phyloP scores from a whole-genome alignment of 2,888 invertebrate species.

The Parochlus steinenii region DNA sequence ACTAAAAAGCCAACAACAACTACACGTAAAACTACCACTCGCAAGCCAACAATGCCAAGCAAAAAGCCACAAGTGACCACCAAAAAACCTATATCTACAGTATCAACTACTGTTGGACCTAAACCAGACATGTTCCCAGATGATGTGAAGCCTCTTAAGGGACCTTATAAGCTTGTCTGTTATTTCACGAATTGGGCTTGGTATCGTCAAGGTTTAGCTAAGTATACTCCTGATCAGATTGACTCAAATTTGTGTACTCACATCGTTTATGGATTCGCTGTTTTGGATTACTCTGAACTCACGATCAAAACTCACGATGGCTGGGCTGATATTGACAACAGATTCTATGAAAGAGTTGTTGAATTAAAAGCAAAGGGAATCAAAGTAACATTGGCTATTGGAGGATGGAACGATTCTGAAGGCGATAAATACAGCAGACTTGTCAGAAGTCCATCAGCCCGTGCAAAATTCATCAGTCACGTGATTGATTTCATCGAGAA shows the following conservation, averaged over 20 bases:
- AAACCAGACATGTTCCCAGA: slow-evolving; percentile 21
- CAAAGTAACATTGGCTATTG: slow-evolving; percentile 74
- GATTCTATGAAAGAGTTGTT: slow-evolving; percentile 70
- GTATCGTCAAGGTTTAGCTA: slow-evolving; percentile 68
- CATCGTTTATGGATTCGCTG: slow-evolving; percentile 84
- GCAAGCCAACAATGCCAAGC: slow-evolving; percentile 23
- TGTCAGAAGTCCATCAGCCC: slow-evolving; percentile 56
- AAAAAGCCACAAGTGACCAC: slow-evolving; percentile 20
- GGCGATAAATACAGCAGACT: slow-evolving; percentile 79
- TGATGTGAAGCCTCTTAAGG: slow-evolving; percentile 36
- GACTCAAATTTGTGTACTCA: slow-evolving; percentile 81
- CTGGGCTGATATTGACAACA: slow-evolving; percentile 80
- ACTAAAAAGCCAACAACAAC: slow-evolving; percentile 19
- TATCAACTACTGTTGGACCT: slow-evolving; percentile 17
- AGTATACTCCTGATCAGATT: slow-evolving; percentile 72
- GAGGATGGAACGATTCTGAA: slow-evolving; percentile 91
- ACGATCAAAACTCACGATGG: slow-evolving; percentile 70
- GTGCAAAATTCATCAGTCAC: slow-evolving; percentile 57
- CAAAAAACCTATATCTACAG: slow-evolving; percentile 16
- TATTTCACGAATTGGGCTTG: slow-evolving; percentile 93
- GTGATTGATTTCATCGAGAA: slow-evolving; percentile 60
- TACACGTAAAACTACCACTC: slow-evolving; percentile 20
- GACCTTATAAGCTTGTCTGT: slow-evolving; percentile 67
- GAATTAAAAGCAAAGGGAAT: slow-evolving; percentile 60
- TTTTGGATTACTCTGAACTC: slow-evolving; percentile 65